Evolutionary conservation across 2,888 invertebrate species (phyloP).

Genomic region (Diabrotica balteata): DNA sequence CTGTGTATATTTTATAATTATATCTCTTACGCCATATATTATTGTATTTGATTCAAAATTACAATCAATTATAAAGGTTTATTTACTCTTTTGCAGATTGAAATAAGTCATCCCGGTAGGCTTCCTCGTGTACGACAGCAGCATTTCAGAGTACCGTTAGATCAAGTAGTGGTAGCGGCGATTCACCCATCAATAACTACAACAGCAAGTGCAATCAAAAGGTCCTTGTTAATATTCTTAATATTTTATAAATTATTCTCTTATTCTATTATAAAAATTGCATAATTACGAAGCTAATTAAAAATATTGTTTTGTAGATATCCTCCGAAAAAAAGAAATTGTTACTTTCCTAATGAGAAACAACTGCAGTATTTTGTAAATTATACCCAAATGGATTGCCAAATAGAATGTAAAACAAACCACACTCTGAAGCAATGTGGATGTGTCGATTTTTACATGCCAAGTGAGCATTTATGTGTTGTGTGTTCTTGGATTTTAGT

Average conservation of each 20-base stretch:
- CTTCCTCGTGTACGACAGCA: conserved; percentile 63
- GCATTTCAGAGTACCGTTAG: conserved; percentile 62
- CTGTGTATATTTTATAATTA: neutral
- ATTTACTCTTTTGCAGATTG: conserved; percentile 62
- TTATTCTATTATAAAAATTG: no score
- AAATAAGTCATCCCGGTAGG: conserved; percentile 69
- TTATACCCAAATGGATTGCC: conserved; percentile 75
- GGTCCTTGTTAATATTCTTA: conserved; percentile 50
- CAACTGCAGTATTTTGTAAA: conserved; percentile 69
- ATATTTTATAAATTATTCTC: no score
- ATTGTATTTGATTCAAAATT: no score
- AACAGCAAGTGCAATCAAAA: conserved; percentile 69
- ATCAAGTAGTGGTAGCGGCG: conserved; percentile 72
- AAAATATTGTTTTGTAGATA: conserved; percentile 2
- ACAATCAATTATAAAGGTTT: no score
- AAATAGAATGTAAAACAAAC: conserved; percentile 74
- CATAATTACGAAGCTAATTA: no score
- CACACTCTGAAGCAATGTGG: conserved; percentile 63
- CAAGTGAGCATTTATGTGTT: conserved; percentile 53
- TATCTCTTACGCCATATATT: neutral
- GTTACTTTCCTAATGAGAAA: conserved; percentile 71
- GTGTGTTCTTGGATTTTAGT: conserved; percentile 14
- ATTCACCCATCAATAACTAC: conserved; percentile 77
- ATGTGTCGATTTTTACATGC: conserved; percentile 69
- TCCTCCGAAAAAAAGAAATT: conserved; percentile 64